phyloP scores from a whole-genome alignment of 2,797 vertebrate genomes.

The Brachyalestes nurse region DNA sequence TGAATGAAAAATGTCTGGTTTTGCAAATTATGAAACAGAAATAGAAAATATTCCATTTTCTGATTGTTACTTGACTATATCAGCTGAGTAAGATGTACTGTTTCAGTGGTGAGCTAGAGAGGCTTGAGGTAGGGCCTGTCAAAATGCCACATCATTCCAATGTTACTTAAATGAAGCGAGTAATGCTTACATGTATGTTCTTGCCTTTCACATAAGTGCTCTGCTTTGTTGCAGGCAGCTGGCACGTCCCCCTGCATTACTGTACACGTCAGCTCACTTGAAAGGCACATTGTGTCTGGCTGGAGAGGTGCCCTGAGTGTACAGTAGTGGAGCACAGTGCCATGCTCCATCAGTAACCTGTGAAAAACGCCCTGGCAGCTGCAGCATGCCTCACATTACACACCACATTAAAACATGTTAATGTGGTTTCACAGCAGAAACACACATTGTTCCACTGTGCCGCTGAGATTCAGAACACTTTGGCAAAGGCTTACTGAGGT shows the following conservation, averaged over 20 bases:
- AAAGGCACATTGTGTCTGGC: conserved; percentile 62
- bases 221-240: conserved; percentile 59
- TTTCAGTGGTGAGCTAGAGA: too few relatives aligned
- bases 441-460: background rate
- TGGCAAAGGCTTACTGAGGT: background rate
- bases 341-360: conserved; percentile 58
- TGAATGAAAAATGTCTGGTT: too few relatives aligned
- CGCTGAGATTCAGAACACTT: conserved; percentile 12
- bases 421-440: conserved; percentile 28
- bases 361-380: conserved; percentile 52
- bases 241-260: conserved; percentile 63
- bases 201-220: conserved; percentile 55
- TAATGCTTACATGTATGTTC: background rate
- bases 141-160: background rate
- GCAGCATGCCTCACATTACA: conserved; percentile 28
- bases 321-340: conserved; percentile 43
- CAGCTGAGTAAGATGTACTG: too few relatives aligned
- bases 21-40: too few relatives aligned
- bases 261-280: conserved; percentile 70
- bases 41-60: too few relatives aligned
- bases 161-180: background rate
- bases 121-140: background rate
- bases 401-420: conserved; percentile 30
- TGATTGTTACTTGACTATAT: too few relatives aligned
- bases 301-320: conserved; percentile 45